phyloP scores from a whole-genome alignment of 2,888 invertebrate genomes.

The Eutolmus rufibarbis region DNA sequence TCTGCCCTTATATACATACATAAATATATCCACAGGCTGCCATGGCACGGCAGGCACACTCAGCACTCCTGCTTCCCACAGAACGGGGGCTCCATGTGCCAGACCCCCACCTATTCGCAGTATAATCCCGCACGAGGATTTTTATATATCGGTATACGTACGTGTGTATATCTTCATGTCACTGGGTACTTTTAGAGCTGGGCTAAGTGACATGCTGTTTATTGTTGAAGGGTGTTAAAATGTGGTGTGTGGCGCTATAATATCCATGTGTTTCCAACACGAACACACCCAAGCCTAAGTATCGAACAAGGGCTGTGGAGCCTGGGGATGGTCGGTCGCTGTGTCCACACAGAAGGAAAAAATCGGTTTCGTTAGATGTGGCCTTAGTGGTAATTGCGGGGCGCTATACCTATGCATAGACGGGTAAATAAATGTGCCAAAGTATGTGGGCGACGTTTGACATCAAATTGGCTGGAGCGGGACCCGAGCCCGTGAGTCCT shows the following conservation, averaged over 20 bases:
- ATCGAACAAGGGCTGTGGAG: constrained; percentile 35
- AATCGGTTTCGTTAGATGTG: constrained; percentile 59
- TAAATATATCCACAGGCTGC: background rate
- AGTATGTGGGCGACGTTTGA: constrained; percentile 25
- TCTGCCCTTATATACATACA: constrained; percentile 45
- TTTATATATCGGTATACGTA: constrained; percentile 41
- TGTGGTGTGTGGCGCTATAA: constrained; percentile 56
- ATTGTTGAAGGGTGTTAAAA: constrained; percentile 63
- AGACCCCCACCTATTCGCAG: constrained; percentile 40
- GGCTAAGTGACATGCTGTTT: constrained; percentile 63
- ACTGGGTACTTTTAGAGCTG: constrained; percentile 58
- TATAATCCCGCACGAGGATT: constrained; percentile 53
- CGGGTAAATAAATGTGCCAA: constrained; percentile 38
- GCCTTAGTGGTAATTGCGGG: constrained; percentile 62
- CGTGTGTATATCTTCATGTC: constrained; percentile 34
- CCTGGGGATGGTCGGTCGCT: constrained; percentile 39
- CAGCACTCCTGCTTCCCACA: constrained; percentile 39
- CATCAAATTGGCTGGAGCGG: constrained; percentile 45
- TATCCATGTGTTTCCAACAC: constrained; percentile 48
- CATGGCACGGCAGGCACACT: constrained; percentile 37
- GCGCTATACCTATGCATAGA: constrained; percentile 52
- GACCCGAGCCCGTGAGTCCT: constrained; percentile 7
- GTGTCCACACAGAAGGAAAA: constrained; percentile 43
- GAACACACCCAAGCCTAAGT: constrained; percentile 38
- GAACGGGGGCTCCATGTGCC: constrained; percentile 26